These are phyloP conservation scores for Philereme transversata DNA, from an alignment of 2,888 invertebrate genomes.

Conservation along the genomic window DNA sequence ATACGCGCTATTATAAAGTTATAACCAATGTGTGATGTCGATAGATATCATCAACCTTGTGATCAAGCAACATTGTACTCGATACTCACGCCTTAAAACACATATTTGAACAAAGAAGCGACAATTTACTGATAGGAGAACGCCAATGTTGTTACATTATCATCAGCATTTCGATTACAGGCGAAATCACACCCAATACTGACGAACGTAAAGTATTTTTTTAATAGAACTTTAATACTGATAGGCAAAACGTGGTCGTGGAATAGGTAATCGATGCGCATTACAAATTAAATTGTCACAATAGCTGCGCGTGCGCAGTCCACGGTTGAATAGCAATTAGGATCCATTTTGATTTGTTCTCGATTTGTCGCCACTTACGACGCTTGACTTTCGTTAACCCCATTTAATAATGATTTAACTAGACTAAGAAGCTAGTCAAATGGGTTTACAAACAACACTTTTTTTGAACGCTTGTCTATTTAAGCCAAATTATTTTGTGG, in stretches of 20 bases:
- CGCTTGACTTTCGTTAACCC: constrained; percentile 37
- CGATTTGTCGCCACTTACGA: constrained; percentile 35
- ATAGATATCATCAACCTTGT: constrained; percentile 17
- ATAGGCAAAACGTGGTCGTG: constrained; percentile 33
- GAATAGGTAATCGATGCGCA: constrained; percentile 53
- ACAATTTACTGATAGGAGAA: constrained; percentile 9
- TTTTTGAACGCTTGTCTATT: too few relatives aligned
- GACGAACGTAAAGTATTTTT: background rate
- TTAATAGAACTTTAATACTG: constrained; percentile 5
- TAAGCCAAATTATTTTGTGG: too few relatives aligned
- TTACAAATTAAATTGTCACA: constrained; percentile 59
- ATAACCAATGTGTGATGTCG: constrained; percentile 28
- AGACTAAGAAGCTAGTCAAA: constrained; percentile 3
- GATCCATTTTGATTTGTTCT: constrained; percentile 48
- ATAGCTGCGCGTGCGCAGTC: constrained; percentile 51
- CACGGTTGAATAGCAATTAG: constrained; percentile 51
- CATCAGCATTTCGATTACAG: constrained; percentile 3
- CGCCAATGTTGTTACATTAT: constrained; percentile 11
- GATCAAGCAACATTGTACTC: constrained; percentile 23
- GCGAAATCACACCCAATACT: constrained; percentile 15
- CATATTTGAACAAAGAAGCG: constrained; percentile 1
- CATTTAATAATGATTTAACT: constrained; percentile 24
- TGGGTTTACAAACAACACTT: background rate
- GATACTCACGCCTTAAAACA: constrained; percentile 12
- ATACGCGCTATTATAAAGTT: constrained; percentile 35